Evolutionary conservation across 2,113 vertebrate genomes (phyloP).

Genomic region (Ciconia stormi): DNA sequence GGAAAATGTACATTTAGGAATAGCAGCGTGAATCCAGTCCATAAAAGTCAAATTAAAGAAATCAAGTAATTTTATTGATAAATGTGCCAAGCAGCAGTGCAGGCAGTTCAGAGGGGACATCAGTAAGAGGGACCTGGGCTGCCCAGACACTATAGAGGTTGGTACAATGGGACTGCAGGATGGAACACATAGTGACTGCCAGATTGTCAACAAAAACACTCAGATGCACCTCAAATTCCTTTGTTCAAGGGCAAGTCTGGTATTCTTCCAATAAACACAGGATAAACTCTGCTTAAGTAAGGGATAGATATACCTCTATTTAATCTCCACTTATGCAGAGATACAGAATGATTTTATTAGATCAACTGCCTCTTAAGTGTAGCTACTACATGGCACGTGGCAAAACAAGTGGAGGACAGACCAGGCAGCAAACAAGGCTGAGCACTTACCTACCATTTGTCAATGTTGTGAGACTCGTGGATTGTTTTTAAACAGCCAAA

Average conservation of each 20-base stretch:
- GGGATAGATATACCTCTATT: not conserved
- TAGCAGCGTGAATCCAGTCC: not conserved
- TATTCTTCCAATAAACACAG: not conserved
- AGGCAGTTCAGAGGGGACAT: not conserved
- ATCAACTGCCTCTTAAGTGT: not conserved
- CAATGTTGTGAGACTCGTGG: not conserved
- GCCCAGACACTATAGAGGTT: not conserved
- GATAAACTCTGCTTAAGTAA: not conserved
- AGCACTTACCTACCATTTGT: not conserved
- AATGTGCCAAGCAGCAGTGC: not conserved
- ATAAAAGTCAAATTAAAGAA: not conserved
- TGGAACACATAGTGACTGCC: not conserved
- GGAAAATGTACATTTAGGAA: slow-evolving; percentile 12
- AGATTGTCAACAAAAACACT: not conserved
- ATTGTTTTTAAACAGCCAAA: not conserved
- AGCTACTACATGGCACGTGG: not conserved
- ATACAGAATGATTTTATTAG: not conserved
- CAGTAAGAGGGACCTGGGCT: not conserved
- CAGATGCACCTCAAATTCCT: not conserved
- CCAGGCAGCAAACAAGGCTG: not conserved
- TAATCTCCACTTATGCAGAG: not conserved
- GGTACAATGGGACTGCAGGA: not conserved
- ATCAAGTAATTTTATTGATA: not conserved
- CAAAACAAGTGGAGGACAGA: not conserved
- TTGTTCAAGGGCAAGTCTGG: not conserved